phyloP scores from a whole-genome alignment of 2,888 invertebrate genomes.

The Gisinianus flammeolus region DNA sequence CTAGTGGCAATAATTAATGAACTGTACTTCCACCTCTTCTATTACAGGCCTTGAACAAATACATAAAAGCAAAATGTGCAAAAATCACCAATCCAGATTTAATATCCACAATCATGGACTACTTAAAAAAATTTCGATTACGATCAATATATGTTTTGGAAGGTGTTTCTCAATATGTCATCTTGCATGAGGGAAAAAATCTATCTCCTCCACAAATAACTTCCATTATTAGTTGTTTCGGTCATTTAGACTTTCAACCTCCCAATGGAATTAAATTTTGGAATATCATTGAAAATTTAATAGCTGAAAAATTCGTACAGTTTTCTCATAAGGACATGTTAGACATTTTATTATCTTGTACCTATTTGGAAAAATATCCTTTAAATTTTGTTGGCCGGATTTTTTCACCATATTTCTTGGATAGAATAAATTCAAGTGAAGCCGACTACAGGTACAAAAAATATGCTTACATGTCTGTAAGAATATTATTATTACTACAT shows the following conservation, averaged over 20 bases:
- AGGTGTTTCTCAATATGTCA: conserved; percentile 67
- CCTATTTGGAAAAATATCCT: conserved; percentile 70
- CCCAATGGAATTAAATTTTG: conserved; percentile 61
- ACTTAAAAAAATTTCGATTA: conserved; percentile 68
- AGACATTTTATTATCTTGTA: conserved; percentile 70
- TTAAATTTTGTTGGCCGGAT: conserved; percentile 68
- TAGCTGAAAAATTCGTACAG: conserved; percentile 68
- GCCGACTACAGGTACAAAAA: conserved; percentile 61
- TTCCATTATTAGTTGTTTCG: conserved; percentile 69
- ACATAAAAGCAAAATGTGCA: conserved; percentile 66
- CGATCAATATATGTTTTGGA: conserved; percentile 68
- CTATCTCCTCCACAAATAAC: conserved; percentile 67
- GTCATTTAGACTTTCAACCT: conserved; percentile 69
- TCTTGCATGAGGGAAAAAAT: conserved; percentile 64
- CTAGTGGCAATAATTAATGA: background rate
- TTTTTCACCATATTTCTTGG: conserved; percentile 69
- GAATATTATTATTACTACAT: too few relatives aligned
- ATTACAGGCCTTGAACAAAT: conserved; percentile 69
- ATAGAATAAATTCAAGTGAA: conserved; percentile 64
- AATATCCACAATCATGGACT: conserved; percentile 69
- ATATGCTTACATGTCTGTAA: too few relatives aligned
- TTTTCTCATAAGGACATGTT: conserved; percentile 68
- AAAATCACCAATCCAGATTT: conserved; percentile 64
- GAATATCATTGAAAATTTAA: conserved; percentile 65
- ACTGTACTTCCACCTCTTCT: conserved; percentile 60